Evolutionary conservation across 2,888 invertebrate species (phyloP).

Genomic region (Conops quadrifasciatus): DNA sequence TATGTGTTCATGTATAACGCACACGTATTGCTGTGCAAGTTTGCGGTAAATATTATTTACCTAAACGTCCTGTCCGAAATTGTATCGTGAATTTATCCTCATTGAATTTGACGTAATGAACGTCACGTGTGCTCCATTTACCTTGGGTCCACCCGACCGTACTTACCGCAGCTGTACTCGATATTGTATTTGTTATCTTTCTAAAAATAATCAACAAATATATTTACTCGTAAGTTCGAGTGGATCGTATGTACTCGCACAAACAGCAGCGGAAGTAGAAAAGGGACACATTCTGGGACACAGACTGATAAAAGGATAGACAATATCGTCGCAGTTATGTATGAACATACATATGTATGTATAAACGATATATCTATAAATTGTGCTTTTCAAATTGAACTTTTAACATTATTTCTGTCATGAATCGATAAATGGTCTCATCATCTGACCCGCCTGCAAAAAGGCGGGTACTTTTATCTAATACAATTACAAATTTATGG

Average conservation of each 20-base stretch:
- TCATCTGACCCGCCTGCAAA: no score
- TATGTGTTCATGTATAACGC: not conserved
- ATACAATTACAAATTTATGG: no score
- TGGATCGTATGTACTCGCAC: not conserved
- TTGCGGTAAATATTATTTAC: slow-evolving; percentile 49
- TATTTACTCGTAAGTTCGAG: not conserved
- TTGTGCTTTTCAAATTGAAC: no score
- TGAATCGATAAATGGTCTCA: no score
- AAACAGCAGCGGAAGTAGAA: not conserved
- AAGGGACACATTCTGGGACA: not conserved
- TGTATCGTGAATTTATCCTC: slow-evolving; percentile 83
- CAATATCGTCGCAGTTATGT: not conserved
- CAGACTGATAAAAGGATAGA: not conserved
- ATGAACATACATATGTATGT: not conserved
- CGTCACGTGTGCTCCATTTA: slow-evolving; percentile 76
- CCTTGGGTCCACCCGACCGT: slow-evolving; percentile 55
- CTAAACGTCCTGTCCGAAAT: slow-evolving; percentile 77
- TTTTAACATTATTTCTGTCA: no score
- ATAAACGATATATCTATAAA: not conserved
- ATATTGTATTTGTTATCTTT: slow-evolving; percentile 45
- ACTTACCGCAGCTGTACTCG: slow-evolving; percentile 46
- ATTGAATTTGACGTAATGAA: slow-evolving; percentile 83
- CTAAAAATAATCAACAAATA: not conserved
- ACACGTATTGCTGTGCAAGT: no score
- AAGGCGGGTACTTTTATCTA: no score